Conservation (phyloP, 2,113 vertebrate genomes). For the Scophthalmus maximus region DNA sequence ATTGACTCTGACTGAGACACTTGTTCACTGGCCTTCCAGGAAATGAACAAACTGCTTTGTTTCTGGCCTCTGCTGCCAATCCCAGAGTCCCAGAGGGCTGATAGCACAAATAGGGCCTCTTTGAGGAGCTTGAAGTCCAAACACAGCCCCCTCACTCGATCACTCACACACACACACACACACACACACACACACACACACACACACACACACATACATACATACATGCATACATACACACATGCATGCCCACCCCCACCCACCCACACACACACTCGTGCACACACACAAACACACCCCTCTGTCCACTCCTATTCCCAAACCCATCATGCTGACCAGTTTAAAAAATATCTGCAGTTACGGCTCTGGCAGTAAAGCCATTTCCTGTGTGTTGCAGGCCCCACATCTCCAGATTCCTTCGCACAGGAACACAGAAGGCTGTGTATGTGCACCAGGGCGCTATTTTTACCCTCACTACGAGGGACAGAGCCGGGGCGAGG, state of each 20-base stretch:
- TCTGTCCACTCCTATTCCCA: slow-evolving; percentile 64
- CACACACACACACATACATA: slow-evolving; percentile 44
- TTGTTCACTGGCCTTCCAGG: slow-evolving; percentile 71
- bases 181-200: slow-evolving; percentile 46
- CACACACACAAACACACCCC: slow-evolving; percentile 67
- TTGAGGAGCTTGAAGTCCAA: slow-evolving; percentile 69
- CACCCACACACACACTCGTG: slow-evolving; percentile 23
- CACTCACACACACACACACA: slow-evolving; percentile 50
- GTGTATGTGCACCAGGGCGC: slow-evolving; percentile 62
- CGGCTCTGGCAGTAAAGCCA: slow-evolving; percentile 63
- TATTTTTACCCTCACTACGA: slow-evolving; percentile 75
- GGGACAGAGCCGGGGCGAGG: slow-evolving; percentile 46
- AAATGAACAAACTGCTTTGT: slow-evolving; percentile 82
- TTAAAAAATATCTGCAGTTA: slow-evolving; percentile 71
- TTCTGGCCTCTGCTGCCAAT: slow-evolving; percentile 62
- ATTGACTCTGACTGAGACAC: slow-evolving; percentile 67
- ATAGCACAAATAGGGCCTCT: slow-evolving; percentile 75
- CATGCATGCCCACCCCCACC: slow-evolving; percentile 8
- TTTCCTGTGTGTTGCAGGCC: slow-evolving; percentile 76
- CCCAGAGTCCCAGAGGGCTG: slow-evolving; percentile 74
- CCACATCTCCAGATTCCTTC: slow-evolving; percentile 72
- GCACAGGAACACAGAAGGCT: slow-evolving; percentile 68
- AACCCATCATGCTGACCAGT: slow-evolving; percentile 63
- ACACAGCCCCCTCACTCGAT: slow-evolving; percentile 69
- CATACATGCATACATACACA: slow-evolving; percentile 42